A percentile compares a stretch with the other conserved stretches of the same genome.
These are phyloP conservation scores for Buceros bicornis DNA, from an alignment of 2,797 vertebrate species.

Conservation along the genomic window DNA sequence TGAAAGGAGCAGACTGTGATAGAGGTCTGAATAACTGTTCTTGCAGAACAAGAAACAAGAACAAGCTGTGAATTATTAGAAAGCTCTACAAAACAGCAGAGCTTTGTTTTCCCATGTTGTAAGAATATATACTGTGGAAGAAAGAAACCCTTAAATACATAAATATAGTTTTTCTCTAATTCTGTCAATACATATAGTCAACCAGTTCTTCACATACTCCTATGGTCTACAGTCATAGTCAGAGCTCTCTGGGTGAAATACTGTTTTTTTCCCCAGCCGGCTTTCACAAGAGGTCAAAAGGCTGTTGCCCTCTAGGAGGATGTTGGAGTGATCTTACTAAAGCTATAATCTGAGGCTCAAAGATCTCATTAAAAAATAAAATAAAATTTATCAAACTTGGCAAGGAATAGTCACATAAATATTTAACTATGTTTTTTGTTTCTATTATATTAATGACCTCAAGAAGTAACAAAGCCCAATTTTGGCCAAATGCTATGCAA, in stretches of 20 bases:
- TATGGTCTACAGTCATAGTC: background rate
- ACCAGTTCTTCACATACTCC: background rate
- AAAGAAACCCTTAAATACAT: background rate
- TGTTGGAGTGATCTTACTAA: background rate
- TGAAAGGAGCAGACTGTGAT: background rate
- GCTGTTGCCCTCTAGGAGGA: background rate
- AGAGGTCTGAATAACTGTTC: background rate
- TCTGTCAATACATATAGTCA: background rate
- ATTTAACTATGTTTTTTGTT: background rate
- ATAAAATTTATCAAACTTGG: background rate
- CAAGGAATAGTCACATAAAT: background rate
- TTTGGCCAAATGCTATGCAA: conserved; percentile 17
- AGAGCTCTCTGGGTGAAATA: background rate
- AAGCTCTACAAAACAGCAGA: background rate
- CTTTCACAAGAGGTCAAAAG: background rate
- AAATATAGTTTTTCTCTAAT: background rate
- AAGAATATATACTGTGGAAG: background rate
- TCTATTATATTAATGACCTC: background rate
- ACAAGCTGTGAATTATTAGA: background rate
- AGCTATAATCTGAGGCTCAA: background rate
- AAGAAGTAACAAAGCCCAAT: background rate
- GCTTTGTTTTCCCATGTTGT: background rate
- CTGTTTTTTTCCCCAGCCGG: background rate
- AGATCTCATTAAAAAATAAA: conserved; percentile 15
- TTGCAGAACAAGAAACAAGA: background rate